A percentile compares a stretch with the other conserved stretches of the same genome.
Conservation (phyloP, 2,113 vertebrate species). For the Polypterus bichir region DNA sequence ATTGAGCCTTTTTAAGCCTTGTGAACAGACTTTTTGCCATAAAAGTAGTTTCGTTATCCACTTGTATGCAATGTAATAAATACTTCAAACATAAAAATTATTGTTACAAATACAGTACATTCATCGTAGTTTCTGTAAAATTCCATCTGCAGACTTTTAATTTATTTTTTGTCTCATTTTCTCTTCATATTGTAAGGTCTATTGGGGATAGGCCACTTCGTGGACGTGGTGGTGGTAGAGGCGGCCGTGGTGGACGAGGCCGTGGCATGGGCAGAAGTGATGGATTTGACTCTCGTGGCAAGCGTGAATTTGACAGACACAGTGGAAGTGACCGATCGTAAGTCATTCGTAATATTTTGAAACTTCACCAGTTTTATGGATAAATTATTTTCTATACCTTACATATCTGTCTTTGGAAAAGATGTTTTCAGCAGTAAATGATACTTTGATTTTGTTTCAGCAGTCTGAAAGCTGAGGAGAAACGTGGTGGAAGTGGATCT, state of each 20-base stretch:
- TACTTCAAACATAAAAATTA: no score
- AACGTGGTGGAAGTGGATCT: slow-evolving; percentile 89
- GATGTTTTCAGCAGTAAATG: slow-evolving; percentile 11
- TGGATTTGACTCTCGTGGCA: slow-evolving; percentile 90
- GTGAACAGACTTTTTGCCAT: no score
- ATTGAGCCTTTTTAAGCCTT: no score
- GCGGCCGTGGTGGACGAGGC: slow-evolving; percentile 73
- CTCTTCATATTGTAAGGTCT: slow-evolving; percentile 42
- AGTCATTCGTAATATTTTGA: slow-evolving; percentile 35
- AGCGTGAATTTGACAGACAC: slow-evolving; percentile 94
- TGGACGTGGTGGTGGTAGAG: slow-evolving; percentile 71
- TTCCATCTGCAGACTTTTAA: no score
- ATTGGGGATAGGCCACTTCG: slow-evolving; percentile 74
- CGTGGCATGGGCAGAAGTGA: slow-evolving; percentile 83
- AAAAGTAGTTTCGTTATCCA: no score
- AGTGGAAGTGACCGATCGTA: slow-evolving; percentile 96
- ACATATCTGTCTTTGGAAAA: neutral
- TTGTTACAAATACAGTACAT: no score
- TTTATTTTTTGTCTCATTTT: neutral
- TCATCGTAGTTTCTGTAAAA: no score
- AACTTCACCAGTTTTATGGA: neutral
- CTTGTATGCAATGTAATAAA: no score
- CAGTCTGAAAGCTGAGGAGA: slow-evolving; percentile 91
- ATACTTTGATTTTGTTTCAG: slow-evolving; percentile 73
- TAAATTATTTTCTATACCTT: slow-evolving; percentile 17